A percentile compares a stretch with the other conserved stretches of the same genome.
phyloP scores from a whole-genome alignment of 2,888 invertebrate genomes.

The Morpho achilles region DNA sequence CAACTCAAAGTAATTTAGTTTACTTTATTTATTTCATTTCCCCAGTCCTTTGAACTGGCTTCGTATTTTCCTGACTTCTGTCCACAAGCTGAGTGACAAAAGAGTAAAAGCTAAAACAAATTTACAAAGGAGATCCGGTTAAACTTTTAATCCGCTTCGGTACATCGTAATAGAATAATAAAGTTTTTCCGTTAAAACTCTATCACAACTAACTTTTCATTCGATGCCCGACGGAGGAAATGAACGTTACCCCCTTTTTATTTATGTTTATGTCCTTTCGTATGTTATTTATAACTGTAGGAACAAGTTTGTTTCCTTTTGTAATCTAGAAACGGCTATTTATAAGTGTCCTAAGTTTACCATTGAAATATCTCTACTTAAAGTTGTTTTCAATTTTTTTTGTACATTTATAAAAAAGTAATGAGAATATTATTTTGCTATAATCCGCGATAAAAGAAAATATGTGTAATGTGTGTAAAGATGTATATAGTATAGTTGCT shows the following conservation, averaged over 20 bases:
- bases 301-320: neutral
- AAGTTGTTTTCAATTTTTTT: too few species aligned
- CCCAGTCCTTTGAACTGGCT: neutral
- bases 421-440: too few species aligned
- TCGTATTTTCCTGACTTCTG: neutral
- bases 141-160: conserved; percentile 24
- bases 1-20: neutral
- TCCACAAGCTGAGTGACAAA: conserved; percentile 4
- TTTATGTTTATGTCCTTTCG: neutral
- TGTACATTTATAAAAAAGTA: too few species aligned
- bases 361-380: too few species aligned
- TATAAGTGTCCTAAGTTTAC: too few species aligned
- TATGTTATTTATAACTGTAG: neutral
- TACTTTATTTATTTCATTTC: neutral
- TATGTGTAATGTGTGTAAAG: too few species aligned
- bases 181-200: conserved; percentile 27
- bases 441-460: too few species aligned
- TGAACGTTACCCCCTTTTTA: neutral
- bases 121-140: conserved; percentile 11
- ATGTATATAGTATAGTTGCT: too few species aligned
- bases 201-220: conserved; percentile 22
- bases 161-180: conserved; percentile 27
- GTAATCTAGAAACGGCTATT: too few species aligned
- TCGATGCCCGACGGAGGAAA: conserved; percentile 14
- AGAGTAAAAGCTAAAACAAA: conserved; percentile 2